Base-by-base conservation (phyloP, 2,797 vertebrate species). In the Myotis daubentonii region DNA sequence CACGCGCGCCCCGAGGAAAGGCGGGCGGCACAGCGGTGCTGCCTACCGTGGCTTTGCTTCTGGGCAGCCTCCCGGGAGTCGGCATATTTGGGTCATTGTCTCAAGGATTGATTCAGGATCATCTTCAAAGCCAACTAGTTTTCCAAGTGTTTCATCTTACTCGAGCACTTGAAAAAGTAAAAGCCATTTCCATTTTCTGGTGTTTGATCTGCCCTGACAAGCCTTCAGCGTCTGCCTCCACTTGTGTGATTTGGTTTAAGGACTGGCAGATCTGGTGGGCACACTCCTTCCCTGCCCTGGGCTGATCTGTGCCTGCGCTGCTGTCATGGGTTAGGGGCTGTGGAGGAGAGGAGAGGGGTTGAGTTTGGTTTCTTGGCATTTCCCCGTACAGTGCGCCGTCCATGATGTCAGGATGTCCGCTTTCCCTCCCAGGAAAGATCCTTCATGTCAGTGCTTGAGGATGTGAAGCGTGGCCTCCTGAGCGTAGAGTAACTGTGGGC, bases 11-110 rank as follows among this genome's bases (percentile, higher is more conserved):
- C 80, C 82, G 82, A 71, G 60, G 94, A 88, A 66, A 66, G 76
- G 84, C 51, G 23, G 13, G n/a, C 5, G 4, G 84, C 28, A 3
- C 41, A 28, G 81, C 33, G 0, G 6, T 19, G 53, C 49, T 17
- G 33, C 33, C 0, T 74, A 66, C 8, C 1, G 13, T 44, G 36
- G 60, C 68, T 84, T 89, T 16, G 33, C 83, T 81, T 66, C 66
- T n/a, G 93, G 90, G 71, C 38, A 55, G 49, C 81, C 87, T 74
- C 66, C 75, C 36, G 70, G 70, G 76, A 55, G n/a, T 62, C 3
- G 2, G 92, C 41, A 15, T 65, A 70, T 91, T 83, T 93, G 80
- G 91, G 88, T 72, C 92, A 25, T 89, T 66, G 85, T 87, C 88
- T 94, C 68, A 1, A 15, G 71, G 72, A 87, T 38, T 17, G 66